Conservation (phyloP, 2,797 vertebrate species). For the Halcyon leucocephala region DNA sequence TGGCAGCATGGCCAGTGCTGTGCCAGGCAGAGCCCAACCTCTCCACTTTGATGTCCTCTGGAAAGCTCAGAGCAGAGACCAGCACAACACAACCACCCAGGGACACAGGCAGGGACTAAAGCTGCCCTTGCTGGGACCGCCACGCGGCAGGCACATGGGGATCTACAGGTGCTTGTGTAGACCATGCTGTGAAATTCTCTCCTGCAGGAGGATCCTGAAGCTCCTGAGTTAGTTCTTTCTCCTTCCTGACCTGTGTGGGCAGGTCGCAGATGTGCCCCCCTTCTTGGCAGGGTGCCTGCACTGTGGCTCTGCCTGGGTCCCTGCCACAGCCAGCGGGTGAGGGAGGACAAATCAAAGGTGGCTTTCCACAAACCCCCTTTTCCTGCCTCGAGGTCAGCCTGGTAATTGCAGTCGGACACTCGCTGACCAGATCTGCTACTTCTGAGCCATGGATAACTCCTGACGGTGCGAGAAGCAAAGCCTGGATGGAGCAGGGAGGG, state of each 20-base stretch:
- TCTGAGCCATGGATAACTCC: neutral
- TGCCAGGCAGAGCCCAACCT: too few relatives aligned
- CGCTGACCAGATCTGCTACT: fast-evolving
- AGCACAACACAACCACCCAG: too few relatives aligned
- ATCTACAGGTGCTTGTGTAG: fast-evolving
- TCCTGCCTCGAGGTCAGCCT: neutral
- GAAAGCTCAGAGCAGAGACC: too few relatives aligned
- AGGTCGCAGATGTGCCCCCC: neutral
- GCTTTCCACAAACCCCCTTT: neutral
- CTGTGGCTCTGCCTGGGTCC: neutral
- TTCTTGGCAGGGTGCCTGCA: fast-evolving
- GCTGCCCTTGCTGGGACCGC: neutral
- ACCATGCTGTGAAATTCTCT: fast-evolving
- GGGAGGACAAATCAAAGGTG: neutral
- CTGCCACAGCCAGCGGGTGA: neutral
- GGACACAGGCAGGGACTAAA: too few relatives aligned
- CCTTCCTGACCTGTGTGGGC: neutral
- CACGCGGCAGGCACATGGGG: fast-evolving
- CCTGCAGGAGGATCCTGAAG: neutral
- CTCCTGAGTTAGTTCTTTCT: neutral
- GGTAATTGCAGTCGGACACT: neutral
- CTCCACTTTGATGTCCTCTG: too few relatives aligned
- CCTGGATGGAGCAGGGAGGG: neutral
- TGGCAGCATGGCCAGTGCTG: too few relatives aligned
- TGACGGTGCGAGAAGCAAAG: neutral